Evolutionary conservation across 37 sponge, comb jelly and placozoan species (phyloP).

Genomic region (Cliona cf. orientalis): DNA sequence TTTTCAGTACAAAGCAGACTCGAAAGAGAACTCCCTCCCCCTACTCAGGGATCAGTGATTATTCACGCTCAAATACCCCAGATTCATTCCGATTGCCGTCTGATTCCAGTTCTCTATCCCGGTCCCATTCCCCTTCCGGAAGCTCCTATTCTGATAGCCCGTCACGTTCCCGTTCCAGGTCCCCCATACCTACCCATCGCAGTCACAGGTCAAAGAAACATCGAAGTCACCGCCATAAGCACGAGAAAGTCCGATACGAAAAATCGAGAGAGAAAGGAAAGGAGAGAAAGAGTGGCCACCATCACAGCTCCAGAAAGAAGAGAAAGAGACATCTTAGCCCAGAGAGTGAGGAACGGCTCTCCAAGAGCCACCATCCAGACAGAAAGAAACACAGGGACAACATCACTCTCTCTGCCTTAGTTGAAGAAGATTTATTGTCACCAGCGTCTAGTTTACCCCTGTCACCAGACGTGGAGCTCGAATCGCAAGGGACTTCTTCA

Average conservation of each 20-base stretch:
- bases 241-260: background rate
- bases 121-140: background rate
- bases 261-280: background rate
- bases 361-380: conserved; percentile 2
- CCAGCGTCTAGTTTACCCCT: no score
- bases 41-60: background rate
- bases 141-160: background rate
- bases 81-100: conserved; percentile 32
- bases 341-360: background rate
- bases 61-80: conserved; percentile 14
- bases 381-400: background rate
- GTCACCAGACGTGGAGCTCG: no score
- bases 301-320: conserved; percentile 12
- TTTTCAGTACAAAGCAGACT: background rate
- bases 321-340: background rate
- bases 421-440: no score
- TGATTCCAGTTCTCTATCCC: conserved; percentile 7
- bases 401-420: no score
- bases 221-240: background rate
- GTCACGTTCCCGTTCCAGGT: conserved; percentile 15
- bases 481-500: no score
- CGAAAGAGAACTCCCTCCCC: background rate
- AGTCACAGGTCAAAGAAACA: conserved; percentile 6
- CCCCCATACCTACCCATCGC: background rate
- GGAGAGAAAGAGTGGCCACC: background rate